Evolutionary conservation across 2,113 vertebrate species (phyloP).

Genomic region (Herpetotheres cachinnans): DNA sequence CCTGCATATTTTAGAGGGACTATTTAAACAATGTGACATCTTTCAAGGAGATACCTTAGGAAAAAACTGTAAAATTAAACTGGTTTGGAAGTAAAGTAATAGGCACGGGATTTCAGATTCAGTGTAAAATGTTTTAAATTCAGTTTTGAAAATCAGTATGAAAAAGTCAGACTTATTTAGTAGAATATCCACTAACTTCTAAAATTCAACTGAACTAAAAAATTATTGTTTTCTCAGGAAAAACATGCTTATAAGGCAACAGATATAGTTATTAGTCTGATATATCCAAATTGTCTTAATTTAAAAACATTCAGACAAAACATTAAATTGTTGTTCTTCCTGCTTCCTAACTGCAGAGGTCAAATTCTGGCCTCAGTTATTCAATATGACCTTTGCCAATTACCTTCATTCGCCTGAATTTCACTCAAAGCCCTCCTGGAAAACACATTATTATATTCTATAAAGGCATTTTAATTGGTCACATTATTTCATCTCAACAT

Average conservation of each 20-base stretch:
- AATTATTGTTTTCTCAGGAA: neutral
- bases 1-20: neutral
- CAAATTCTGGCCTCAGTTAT: neutral
- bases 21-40: neutral
- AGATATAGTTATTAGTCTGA: neutral
- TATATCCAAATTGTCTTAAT: neutral
- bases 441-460: neutral
- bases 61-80: neutral
- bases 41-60: neutral
- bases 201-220: neutral
- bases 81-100: neutral
- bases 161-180: neutral
- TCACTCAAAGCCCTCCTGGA: neutral
- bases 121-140: neutral
- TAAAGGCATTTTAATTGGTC: neutral
- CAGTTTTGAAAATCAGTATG: neutral
- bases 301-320: neutral
- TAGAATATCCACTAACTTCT: neutral
- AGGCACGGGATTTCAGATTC: neutral
- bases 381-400: neutral
- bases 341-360: neutral
- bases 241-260: neutral
- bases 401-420: neutral
- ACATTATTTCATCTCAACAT: neutral
- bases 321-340: neutral